Evolutionary conservation across 2,888 invertebrate species (phyloP), one percentile per base, ranked within the genome.

Genomic region (Platycnemis pennipes): DNA sequence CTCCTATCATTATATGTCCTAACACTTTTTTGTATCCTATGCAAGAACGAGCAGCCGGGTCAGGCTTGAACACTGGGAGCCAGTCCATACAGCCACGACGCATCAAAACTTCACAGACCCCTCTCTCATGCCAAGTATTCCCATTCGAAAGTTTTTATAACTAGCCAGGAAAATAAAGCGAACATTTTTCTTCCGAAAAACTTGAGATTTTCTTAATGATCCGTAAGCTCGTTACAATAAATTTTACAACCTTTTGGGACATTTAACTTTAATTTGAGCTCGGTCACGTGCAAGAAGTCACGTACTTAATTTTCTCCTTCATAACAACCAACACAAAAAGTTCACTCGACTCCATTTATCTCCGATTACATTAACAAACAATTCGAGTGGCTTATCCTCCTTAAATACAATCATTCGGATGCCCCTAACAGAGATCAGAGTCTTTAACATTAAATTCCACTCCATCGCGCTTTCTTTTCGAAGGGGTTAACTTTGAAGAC

Each of bases 91-190:
- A 77, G 13, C 26, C 26, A 26, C 13, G 31, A 13, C 37, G 31
- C 37, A 37, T 77, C 37, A 77, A 77, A 37, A 2, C 77, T 77
- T 8, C 37, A 37, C 16, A 16, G 3, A 37, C 13, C 77, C 77
- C 16, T 11, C 77, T 77, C 77, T 77, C 77, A 1, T 77, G 31
- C 37, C 77, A 77, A 77, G 77, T 31, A 37, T 77, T 77, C 31
- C 77, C 37, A 77, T 77, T 77, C 31, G 31, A 77, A 77, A 77
- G 77, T 77, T 77, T 77, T 77, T 31, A 26, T 37, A 77, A 77
- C 77, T 77, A 16, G 77, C 77, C 37, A 11, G 26, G 77, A 77
- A 37, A 77, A 77, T 37, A 77, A 77, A 77, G 31, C 31, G 31
- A 77, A n/a, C n/a, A n/a, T 77, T 77, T 31, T 31, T 77, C 37